Base-by-base conservation (phyloP, 2,113 vertebrate genomes). In the Natator depressus region DNA sequence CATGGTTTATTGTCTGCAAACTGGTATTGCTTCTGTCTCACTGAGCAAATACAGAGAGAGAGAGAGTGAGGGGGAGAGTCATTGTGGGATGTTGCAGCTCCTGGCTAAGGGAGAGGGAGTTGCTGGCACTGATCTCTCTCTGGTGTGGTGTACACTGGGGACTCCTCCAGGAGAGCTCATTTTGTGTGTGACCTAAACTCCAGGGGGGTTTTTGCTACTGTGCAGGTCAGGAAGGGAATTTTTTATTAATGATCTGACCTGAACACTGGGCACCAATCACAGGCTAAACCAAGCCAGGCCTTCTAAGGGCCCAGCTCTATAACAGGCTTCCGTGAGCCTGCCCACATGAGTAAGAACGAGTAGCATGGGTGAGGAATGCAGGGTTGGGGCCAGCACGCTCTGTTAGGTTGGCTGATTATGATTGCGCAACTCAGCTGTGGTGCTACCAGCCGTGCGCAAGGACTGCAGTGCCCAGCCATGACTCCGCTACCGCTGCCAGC, bases 1-100 rank as follows among this genome's bases (percentile, higher is more conserved):
- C 98, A 98, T 98, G 98, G 98, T 99, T 99, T 99, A 99, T 99
- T 99, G 99, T 99, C 98, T 98, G 98, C 98, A 99, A 99, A 99
- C 98, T 98, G 98, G 98, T 99, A 98, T 99, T 98, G 98, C 98
- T 98, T 98, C 98, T 99, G 99, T 98, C 98, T 99, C 98, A 99
- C 98, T 98, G 98, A 98, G 98, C 98, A 99, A 99, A 99, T 98
- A 99, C 99, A 99, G 98, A 99, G 98, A 97, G 97, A 97, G 98
- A 98, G 98, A 98, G 97, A 98, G 97, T 96, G 91, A 96, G 95
- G 98, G 99, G 98, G 98, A 96, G 97, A 96, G 98, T 96, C 98
- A 97, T 89, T 98, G 97, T 96, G 95, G 98, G 98, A 98, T 98
- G 98, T 98, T 98, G 98, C 98, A 89, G 96, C 97, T 96, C 96